Conservation (phyloP, 2,888 invertebrate species). For the Synanthedon vespiformis region DNA sequence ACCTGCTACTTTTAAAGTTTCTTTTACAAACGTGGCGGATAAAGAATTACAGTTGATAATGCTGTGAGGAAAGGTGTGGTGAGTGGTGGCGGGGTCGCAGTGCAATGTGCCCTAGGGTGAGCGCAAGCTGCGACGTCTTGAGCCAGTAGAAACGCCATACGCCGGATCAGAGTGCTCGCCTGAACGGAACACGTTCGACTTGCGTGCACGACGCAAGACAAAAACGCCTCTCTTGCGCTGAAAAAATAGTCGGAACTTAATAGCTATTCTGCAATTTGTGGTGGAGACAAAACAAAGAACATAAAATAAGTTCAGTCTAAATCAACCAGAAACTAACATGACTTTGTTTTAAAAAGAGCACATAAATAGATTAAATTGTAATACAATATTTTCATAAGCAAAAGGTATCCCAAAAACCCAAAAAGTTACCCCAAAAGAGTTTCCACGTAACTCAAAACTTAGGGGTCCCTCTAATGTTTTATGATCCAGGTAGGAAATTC, state of each 20-base stretch:
- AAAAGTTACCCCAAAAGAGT: no score
- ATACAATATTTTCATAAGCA: no score
- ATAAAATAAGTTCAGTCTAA: no score
- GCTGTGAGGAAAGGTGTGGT: slow-evolving; percentile 36
- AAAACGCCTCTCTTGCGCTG: slow-evolving; percentile 52
- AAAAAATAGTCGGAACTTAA: slow-evolving; percentile 4
- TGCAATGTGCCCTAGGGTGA: slow-evolving; percentile 39
- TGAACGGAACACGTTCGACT: slow-evolving; percentile 38
- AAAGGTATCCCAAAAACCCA: no score
- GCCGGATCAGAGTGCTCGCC: slow-evolving; percentile 39
- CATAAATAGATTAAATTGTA: no score
- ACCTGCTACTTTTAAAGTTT: not conserved
- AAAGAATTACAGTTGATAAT: slow-evolving; percentile 34
- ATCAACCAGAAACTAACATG: no score
- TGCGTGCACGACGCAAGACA: slow-evolving; percentile 43
- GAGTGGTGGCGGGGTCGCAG: slow-evolving; percentile 26
- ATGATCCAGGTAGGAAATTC: no score
- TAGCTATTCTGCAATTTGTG: no score
- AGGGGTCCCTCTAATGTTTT: no score
- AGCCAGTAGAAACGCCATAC: slow-evolving; percentile 57
- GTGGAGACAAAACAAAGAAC: no score
- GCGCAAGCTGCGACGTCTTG: slow-evolving; percentile 53
- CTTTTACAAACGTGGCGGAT: slow-evolving; percentile 30
- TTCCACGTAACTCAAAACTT: no score
- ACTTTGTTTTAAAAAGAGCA: no score